Evolutionary conservation across 2,113 vertebrate species (phyloP), one percentile per base, ranked within the genome.

Genomic region (Misgurnus anguillicaudatus): DNA sequence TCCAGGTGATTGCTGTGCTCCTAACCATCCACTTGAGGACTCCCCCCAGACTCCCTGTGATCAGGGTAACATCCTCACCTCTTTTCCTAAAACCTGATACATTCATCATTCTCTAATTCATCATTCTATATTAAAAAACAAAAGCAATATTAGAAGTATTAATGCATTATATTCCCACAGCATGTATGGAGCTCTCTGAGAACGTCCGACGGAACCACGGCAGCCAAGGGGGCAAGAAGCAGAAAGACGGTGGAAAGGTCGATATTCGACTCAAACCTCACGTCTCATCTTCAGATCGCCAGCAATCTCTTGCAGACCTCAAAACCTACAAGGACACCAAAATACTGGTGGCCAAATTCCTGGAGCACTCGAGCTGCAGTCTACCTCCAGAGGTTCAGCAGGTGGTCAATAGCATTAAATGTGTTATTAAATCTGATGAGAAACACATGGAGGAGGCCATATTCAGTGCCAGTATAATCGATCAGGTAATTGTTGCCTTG

Each of bases 301-400:
- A 93, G 0, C 93, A 87, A 82, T 95, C 95, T 2, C 84, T 96
- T 79, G 95, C 93, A 78, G 96, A 98, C 91, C 94, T 98, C 62
- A 95, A 95, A 88, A 92, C 95, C 86, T 96, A 95, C 81, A 94
- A 95, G 85, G 96, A 98, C 90, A 93, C 95, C 77, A 96, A 96
- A 90, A 94, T 97, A 66, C 85, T 98, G 89, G 97, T 97, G 91
- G 95, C 96, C 47, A 98, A 96, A 71, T 97, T 99, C 86, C 90
- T 98, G 91, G 97, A 98, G 90, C 95, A 97, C 78, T 94, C 97
- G 0, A 95, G 94, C 90, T 92, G 95, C 85, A 92, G 91, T 86
- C 92, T 97, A 68, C 94, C 96, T 81, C 91, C 94, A 0, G 96
- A 98, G 87, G 95, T 96, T 66, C 94, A 92, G 86, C 96, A 97